Conservation (phyloP, 2,888 invertebrate species). For the Hyles lineata region DNA sequence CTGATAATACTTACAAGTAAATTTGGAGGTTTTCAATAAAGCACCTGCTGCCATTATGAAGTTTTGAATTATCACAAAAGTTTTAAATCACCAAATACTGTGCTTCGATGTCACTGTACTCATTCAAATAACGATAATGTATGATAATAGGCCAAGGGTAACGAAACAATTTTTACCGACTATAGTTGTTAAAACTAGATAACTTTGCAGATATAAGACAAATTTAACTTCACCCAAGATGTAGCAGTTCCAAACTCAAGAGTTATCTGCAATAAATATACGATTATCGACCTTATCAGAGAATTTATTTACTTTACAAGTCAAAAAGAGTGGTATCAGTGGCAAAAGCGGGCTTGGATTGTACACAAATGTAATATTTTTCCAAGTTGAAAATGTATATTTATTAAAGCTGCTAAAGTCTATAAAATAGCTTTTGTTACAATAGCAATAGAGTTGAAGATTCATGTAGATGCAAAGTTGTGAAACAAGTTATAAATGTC, state of each 20-base stretch:
- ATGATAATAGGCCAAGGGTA: constrained; percentile 69
- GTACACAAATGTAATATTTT: constrained; percentile 3
- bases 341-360: neutral
- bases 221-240: neutral
- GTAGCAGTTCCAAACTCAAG: neutral
- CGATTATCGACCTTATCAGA: constrained; percentile 1
- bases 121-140: constrained; percentile 50
- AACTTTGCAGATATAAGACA: neutral
- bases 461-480: neutral
- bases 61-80: constrained; percentile 43
- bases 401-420: neutral
- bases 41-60: constrained; percentile 64
- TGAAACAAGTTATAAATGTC: constrained; percentile 2
- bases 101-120: constrained; percentile 56
- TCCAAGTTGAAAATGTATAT: neutral
- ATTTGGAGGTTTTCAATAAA: constrained; percentile 63
- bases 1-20: constrained; percentile 60
- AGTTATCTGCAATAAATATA: neutral
- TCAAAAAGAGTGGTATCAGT: neutral
- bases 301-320: constrained; percentile 12
- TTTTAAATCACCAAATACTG: constrained; percentile 22
- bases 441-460: neutral
- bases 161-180: constrained; percentile 30
- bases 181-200: neutral
- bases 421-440: neutral